phyloP scores from a whole-genome alignment of 2,797 vertebrate species.

The Sebastes paucispinis region DNA sequence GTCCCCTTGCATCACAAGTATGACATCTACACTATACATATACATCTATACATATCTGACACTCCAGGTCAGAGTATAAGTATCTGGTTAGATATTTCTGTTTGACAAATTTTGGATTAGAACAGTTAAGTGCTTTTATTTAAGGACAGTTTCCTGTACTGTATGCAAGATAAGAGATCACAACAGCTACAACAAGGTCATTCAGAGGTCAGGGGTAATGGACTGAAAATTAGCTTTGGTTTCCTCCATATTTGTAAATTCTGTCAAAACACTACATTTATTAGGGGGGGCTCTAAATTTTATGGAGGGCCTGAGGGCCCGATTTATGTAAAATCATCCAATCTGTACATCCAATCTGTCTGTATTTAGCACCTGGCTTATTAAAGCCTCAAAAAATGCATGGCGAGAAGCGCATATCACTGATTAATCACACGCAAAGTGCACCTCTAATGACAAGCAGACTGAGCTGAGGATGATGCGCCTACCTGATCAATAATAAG shows the following conservation, averaged over 20 bases:
- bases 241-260: not conserved
- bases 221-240: not conserved
- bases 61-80: not conserved
- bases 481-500: not conserved
- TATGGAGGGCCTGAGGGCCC: not conserved
- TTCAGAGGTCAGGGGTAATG: not conserved
- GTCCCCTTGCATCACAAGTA: not conserved
- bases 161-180: not conserved
- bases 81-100: not conserved
- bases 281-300: not conserved
- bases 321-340: not conserved
- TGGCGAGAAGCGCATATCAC: not conserved
- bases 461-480: not conserved
- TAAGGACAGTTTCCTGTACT: not conserved
- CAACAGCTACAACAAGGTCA: not conserved
- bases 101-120: not conserved
- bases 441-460: not conserved
- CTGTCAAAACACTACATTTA: conserved; percentile 7
- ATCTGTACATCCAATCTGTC: conserved; percentile 11
- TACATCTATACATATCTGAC: not conserved
- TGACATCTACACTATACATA: not conserved
- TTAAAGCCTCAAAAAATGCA: not conserved
- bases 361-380: conserved; percentile 22
- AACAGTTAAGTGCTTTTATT: not conserved
- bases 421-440: not conserved